These are phyloP conservation scores for Melitaea cinxia DNA, from an alignment of 1,140 invertebrate genomes.

Conservation along the genomic window DNA sequence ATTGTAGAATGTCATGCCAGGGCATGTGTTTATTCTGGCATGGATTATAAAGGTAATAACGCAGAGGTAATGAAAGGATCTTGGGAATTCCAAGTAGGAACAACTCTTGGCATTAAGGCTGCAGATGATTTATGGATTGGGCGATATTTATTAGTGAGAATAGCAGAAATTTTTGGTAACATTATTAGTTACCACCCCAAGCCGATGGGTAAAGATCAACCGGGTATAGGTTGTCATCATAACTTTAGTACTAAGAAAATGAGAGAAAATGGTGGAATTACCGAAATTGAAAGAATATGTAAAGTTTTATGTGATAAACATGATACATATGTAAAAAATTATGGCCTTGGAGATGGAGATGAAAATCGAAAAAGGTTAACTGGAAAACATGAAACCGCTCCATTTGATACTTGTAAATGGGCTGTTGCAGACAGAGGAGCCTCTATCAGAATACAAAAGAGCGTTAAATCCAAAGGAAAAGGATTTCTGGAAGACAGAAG, in stretches of 20 bases:
- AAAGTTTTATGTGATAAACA: conserved; percentile 92
- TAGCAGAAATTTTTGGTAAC: conserved; percentile 97
- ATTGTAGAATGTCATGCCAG: conserved; percentile 88
- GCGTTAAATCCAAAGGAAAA: conserved; percentile 89
- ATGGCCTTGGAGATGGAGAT: conserved; percentile 90
- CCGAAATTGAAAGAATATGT: conserved; percentile 88
- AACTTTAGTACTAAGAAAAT: conserved; percentile 96
- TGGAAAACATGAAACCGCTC: conserved; percentile 92
- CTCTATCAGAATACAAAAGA: conserved; percentile 90
- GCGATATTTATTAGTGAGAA: conserved; percentile 90
- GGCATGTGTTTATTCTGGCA: conserved; percentile 93
- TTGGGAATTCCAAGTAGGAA: conserved; percentile 89
- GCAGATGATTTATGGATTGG: conserved; percentile 96
- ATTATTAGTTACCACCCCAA: conserved; percentile 94
- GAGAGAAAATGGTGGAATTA: conserved; percentile 89
- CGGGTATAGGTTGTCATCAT: conserved; percentile 94
- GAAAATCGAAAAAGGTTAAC: conserved; percentile 93
- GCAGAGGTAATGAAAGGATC: conserved; percentile 97
- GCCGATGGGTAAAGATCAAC: conserved; percentile 94
- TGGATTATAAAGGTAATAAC: conserved; percentile 94
- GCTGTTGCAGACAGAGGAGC: conserved; percentile 90
- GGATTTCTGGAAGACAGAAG: conserved; percentile 97
- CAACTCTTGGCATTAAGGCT: conserved; percentile 90
- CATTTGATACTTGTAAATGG: conserved; percentile 89
- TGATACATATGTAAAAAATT: conserved; percentile 91